Evolutionary conservation across 2,113 vertebrate genomes (phyloP), one percentile per base, ranked within the genome.

Genomic region (Tetrao urogallus): DNA sequence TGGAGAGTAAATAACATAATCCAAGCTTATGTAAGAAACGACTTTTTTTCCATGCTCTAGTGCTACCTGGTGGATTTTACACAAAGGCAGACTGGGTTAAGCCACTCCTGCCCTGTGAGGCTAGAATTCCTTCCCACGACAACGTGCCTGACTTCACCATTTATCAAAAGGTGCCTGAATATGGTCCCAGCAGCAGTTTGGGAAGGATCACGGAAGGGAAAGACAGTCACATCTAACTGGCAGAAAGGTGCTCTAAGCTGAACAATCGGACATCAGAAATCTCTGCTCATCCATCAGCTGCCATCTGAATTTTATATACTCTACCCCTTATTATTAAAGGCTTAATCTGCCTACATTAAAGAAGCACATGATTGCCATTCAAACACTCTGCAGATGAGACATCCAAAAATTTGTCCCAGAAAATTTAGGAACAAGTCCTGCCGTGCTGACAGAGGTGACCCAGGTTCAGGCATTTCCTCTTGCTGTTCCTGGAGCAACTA

Each of bases 1-100:
- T 25, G 42, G 73, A 83, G 67, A 67, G 88, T 82, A 95, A 96
- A 96, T 86, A 97, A 93, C 83, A 80, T 95, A 93, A 94, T 96
- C 88, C 89, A 89, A 92, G 86, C 67, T 89, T 94, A 88, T 82
- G 73, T 79, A 91, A 93, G 92, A 81, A 93, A 93, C 32, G 3
- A 79, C 86, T 94, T 93, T 89, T 82, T 74, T 75, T 90, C 80
- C 90, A 92, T 88, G 93, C 88, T 90, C 88, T 94, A 72, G 66
- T 84, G 90, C 80, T 95, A 81, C 63, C 58, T 66, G 45, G 61
- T 91, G 88, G 82, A 45, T 93, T 93, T 95, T 65, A 91, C 82
- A 86, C 86, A 86, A 83, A 91, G 76, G 90, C 65, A 75, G 84
- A 57, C 24, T 78, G 61, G 8, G 30, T 63, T 88, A 88, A 94